Percentiles rank a stretch among this genome's conserved stretches.
phyloP scores from a whole-genome alignment of 2,113 vertebrate genomes.

The Rhodinocichla rosea region DNA sequence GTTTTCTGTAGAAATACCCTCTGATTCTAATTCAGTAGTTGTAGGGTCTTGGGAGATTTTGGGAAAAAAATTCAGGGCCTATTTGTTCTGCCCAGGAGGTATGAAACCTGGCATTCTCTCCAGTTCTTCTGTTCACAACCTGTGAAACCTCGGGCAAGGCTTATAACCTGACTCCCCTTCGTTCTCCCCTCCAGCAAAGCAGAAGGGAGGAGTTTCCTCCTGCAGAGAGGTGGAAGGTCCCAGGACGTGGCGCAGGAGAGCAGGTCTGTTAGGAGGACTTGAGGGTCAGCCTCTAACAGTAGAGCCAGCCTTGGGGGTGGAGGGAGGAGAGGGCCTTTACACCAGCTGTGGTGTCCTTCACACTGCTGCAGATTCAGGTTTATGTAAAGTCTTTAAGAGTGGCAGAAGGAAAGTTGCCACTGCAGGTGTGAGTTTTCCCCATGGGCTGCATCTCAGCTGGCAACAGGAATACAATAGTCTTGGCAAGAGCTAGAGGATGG shows the following conservation, averaged over 20 bases:
- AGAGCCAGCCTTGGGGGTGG: background rate
- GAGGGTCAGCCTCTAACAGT: constrained; percentile 12
- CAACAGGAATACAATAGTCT: background rate
- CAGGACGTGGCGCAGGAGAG: constrained; percentile 30
- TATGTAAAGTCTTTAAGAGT: background rate
- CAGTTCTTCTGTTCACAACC: constrained; percentile 17
- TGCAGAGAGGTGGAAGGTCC: constrained; percentile 46
- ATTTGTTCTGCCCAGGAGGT: background rate
- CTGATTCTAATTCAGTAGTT: background rate
- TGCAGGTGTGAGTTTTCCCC: background rate
- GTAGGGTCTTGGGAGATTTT: background rate
- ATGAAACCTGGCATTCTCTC: background rate
- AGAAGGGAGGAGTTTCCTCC: constrained; percentile 42
- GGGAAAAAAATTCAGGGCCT: background rate
- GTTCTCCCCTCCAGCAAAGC: constrained; percentile 29
- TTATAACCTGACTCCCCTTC: constrained; percentile 33
- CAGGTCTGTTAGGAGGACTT: constrained; percentile 45
- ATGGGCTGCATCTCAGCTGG: background rate
- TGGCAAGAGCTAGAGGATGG: background rate
- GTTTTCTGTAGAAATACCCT: background rate
- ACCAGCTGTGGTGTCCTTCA: background rate
- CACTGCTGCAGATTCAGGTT: background rate
- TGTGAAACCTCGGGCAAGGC: constrained; percentile 6
- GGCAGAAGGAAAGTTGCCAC: background rate
- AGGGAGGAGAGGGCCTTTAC: background rate